phyloP scores from a whole-genome alignment of 2,113 vertebrate species.

The Ceuthmochares aereus region DNA sequence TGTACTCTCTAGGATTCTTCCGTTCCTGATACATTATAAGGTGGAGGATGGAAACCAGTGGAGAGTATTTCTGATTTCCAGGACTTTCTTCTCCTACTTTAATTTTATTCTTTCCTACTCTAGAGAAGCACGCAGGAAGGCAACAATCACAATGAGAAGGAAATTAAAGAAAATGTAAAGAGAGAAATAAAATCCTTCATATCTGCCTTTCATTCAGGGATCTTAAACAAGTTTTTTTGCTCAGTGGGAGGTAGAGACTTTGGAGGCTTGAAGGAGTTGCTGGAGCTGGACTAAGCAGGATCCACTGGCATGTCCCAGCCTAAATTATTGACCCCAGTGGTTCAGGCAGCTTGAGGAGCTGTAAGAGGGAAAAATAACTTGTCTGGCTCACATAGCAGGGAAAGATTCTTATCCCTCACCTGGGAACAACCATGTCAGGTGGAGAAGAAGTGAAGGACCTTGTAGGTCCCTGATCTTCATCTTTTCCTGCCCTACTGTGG shows the following conservation, averaged over 20 bases:
- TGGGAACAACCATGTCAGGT: background rate
- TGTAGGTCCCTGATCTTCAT: constrained; percentile 1
- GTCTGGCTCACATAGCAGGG: background rate
- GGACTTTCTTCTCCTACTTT: background rate
- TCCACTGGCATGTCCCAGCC: background rate
- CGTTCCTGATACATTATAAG: background rate
- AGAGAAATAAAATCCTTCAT: background rate
- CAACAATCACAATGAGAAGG: background rate
- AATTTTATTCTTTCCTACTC: background rate
- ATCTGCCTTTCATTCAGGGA: background rate
- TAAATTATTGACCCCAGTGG: background rate
- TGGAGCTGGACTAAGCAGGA: background rate
- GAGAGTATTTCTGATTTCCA: constrained; percentile 8
- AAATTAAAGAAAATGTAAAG: background rate
- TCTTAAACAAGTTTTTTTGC: background rate
- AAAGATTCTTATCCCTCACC: background rate
- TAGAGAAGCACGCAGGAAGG: background rate
- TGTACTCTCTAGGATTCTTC: constrained; percentile 43
- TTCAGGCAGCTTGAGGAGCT: background rate
- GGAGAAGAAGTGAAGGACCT: background rate
- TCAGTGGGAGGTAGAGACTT: background rate
- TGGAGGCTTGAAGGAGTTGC: background rate
- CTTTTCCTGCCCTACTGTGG: background rate
- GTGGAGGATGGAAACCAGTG: background rate
- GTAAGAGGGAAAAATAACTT: background rate